phyloP scores from a whole-genome alignment of 2,113 vertebrate species.

The Sapajus apella region DNA sequence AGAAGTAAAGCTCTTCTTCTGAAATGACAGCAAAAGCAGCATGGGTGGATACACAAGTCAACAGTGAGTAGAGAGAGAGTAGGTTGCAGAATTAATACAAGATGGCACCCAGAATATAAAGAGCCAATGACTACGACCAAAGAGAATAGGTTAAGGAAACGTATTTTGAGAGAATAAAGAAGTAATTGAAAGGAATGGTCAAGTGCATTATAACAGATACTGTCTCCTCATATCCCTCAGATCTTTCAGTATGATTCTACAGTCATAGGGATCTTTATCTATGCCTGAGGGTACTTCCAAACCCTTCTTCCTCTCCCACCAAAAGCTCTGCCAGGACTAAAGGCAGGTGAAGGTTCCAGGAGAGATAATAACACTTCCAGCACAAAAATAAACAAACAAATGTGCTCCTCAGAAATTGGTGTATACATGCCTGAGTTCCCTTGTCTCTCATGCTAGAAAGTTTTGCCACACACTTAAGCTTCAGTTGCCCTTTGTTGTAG shows the following conservation, averaged over 20 bases:
- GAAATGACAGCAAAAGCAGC: not conserved
- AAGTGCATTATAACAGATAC: not conserved
- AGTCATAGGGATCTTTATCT: not conserved
- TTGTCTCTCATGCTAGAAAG: not conserved
- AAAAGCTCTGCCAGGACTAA: not conserved
- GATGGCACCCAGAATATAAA: not conserved
- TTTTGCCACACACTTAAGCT: not conserved
- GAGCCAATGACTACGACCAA: not conserved
- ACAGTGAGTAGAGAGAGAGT: not conserved
- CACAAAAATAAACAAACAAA: not conserved
- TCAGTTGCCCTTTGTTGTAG: not conserved
- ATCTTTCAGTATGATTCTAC: not conserved
- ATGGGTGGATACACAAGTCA: not conserved
- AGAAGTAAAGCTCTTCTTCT: not conserved
- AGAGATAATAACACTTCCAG: not conserved
- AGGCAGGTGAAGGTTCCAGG: accelerated
- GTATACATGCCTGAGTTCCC: accelerated
- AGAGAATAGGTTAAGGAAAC: not conserved
- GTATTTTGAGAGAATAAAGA: not conserved
- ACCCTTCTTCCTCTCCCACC: accelerated
- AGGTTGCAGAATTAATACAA: not conserved
- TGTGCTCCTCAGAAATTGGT: not conserved
- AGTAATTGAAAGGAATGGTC: not conserved
- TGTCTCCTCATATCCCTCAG: not conserved
- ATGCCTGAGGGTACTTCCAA: not conserved